These are phyloP conservation scores for Caenorhabditis tropicalis DNA, from an alignment of 1,140 invertebrate genomes.

Conservation along the genomic window DNA sequence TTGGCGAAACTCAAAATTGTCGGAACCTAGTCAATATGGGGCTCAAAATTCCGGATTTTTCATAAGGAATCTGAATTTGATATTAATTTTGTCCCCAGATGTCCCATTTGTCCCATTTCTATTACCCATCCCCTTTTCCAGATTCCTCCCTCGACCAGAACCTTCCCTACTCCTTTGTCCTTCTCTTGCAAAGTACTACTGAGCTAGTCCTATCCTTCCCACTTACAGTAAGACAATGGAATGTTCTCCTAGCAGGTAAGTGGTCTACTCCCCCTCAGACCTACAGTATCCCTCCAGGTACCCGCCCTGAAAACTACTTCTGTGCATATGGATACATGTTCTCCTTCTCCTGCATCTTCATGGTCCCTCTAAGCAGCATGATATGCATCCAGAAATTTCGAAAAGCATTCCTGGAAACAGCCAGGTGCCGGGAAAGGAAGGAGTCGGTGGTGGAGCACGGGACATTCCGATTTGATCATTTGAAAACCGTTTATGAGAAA, in stretches of 20 bases:
- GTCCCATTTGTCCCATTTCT: no score
- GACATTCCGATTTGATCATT: neutral
- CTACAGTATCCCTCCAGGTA: neutral
- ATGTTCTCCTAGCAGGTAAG: neutral
- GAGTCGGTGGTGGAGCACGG: neutral
- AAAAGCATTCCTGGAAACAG: neutral
- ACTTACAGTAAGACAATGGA: constrained; percentile 18
- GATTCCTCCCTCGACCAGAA: no score
- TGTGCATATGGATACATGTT: constrained; percentile 28
- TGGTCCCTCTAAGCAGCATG: constrained; percentile 4
- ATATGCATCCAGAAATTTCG: neutral
- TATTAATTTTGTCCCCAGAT: no score
- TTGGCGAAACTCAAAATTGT: no score
- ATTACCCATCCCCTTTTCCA: no score
- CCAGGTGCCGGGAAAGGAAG: neutral
- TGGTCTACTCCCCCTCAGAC: no score
- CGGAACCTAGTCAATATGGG: no score
- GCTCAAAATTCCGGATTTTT: no score
- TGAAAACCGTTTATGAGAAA: neutral
- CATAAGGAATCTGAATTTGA: no score
- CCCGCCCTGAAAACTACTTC: neutral
- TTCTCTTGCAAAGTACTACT: neutral
- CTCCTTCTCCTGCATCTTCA: constrained; percentile 26
- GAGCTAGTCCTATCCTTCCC: neutral
- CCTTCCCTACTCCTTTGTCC: neutral